Percentiles rank a stretch among this genome's conserved stretches.
These are phyloP conservation scores for Felis chaus DNA, from an alignment of 2,113 vertebrate species.

Conservation along the genomic window DNA sequence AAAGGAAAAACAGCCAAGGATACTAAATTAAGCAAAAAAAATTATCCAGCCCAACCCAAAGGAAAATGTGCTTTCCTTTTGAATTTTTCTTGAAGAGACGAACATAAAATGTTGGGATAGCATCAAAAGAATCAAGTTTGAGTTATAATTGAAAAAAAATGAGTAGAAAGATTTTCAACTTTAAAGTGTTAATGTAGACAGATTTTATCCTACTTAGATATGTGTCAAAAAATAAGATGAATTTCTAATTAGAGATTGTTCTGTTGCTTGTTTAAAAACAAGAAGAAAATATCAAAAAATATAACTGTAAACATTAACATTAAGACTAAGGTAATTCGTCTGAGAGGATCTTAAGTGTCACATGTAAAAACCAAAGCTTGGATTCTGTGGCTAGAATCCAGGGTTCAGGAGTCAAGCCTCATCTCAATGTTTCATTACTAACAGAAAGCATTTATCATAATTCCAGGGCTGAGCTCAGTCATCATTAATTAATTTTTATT, in stretches of 20 bases:
- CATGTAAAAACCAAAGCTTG: not conserved
- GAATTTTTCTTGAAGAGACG: not conserved
- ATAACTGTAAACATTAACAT: not conserved
- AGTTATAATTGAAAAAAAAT: not conserved
- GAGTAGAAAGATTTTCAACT: not conserved
- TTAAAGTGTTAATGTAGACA: not conserved
- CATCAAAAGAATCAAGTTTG: not conserved
- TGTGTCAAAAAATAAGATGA: not conserved
- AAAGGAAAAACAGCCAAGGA: not conserved
- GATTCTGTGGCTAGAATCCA: not conserved
- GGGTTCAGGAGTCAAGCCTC: not conserved
- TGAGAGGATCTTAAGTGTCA: not conserved
- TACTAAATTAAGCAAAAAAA: constrained; percentile 15
- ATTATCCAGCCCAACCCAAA: not conserved
- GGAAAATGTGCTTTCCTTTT: not conserved
- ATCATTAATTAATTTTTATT: not conserved
- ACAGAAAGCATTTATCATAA: not conserved
- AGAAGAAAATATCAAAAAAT: not conserved
- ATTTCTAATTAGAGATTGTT: not conserved
- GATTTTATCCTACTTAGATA: not conserved
- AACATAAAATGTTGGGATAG: not conserved
- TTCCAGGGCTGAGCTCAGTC: not conserved
- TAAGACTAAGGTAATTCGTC: not conserved
- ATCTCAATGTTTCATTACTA: not conserved
- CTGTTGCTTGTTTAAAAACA: not conserved